A percentile compares a stretch with the other conserved stretches of the same genome.
Conservation (phyloP, 2,888 invertebrate genomes). For the Pseudococcus viburni region DNA sequence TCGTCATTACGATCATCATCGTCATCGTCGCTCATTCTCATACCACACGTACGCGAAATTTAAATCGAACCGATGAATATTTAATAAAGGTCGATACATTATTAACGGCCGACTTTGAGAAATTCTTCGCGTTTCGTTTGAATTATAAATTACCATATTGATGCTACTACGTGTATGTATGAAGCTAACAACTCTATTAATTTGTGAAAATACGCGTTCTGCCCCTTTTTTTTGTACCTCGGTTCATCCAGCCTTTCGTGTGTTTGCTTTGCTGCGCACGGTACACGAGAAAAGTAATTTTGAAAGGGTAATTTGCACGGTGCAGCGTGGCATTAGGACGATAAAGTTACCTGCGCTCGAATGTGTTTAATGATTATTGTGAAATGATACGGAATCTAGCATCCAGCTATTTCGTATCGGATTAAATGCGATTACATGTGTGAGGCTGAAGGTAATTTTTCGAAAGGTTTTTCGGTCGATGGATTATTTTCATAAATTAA, state of each 20-base stretch:
- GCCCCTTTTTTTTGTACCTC: neutral
- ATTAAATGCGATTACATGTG: too few species aligned
- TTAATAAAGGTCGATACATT: conserved; percentile 18
- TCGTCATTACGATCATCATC: neutral
- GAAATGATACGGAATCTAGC: neutral
- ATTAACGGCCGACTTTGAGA: neutral
- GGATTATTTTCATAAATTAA: too few species aligned
- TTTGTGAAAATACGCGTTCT: neutral
- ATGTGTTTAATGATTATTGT: neutral
- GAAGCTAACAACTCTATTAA: conserved; percentile 11
- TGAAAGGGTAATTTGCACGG: neutral
- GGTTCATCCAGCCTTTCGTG: neutral
- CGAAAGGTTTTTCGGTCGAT: too few species aligned
- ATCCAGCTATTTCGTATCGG: neutral
- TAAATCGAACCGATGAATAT: conserved; percentile 24
- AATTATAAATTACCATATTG: conserved; percentile 22
- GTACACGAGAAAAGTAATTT: neutral
- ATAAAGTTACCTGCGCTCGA: neutral
- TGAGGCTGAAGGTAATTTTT: too few species aligned
- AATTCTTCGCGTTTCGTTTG: conserved; percentile 23
- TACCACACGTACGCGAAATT: neutral
- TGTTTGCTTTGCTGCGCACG: neutral
- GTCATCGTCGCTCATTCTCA: neutral
- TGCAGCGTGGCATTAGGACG: too few species aligned
- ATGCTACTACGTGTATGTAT: neutral